Base-by-base conservation (phyloP, 2,888 invertebrate genomes). In the Glaucopsyche alexis region DNA sequence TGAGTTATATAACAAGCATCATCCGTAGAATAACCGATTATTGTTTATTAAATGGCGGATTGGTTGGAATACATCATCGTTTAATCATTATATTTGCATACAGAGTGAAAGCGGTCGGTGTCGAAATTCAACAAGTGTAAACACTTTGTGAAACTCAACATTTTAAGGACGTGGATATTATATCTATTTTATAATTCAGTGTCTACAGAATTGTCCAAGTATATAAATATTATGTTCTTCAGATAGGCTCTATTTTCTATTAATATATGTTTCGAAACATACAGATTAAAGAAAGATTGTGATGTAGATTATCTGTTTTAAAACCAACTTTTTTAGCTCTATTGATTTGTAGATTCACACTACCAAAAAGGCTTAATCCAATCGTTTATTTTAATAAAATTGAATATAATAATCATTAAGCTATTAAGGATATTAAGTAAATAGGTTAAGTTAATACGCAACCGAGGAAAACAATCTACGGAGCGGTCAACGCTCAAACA, bases 401-500 rank as follows among this genome's bases (percentile, higher is more conserved):
- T 60, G 14, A 60, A 71, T 60, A 45, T 55, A 45, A 47, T 60
- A 71, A 19, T 45, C 67, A 66, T 8, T 11, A 52, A 49, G 66
- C 74, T 72, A 80, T 80, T 79, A 79, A 78, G 80, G 77, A 81
- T 80, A 81, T 81, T 80, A 76, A 81, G 79, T 76, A 82, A 82
- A 84, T 81, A 80, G 74, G 75, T 77, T 77, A 81, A 77, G 78
- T 80, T 80, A 81, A 82, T 81, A 81, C 80, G 76, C 78, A 76
- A 84, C 81, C 76, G 80, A 83, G 80, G 82, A 81, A 84, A 82
- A 83, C 82, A 84, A 84, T 85, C 83, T 80, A 81, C 84, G 86
- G 83, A 81, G 83, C 86, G 85, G 87, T 85, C 86, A 85, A 86
- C 83, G 83, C 84, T 84, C 84, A 85, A 81, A 78, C 83, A 80